These are phyloP conservation scores for Cryptophagus acutangulus DNA, from an alignment of 2,888 invertebrate genomes.

Conservation along the genomic window DNA sequence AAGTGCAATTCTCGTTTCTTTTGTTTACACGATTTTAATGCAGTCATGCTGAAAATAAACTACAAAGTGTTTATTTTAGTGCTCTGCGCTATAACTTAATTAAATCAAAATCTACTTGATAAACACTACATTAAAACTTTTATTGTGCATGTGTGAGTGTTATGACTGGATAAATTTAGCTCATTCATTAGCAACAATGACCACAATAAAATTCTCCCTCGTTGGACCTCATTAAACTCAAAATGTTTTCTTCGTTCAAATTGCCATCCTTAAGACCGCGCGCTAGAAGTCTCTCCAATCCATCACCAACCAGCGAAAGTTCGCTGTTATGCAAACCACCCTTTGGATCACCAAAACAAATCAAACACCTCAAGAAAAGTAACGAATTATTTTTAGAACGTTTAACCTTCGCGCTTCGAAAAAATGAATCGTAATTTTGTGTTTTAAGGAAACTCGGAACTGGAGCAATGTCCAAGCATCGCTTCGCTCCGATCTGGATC, in stretches of 20 bases:
- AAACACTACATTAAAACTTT: too few relatives aligned
- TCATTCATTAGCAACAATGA: constrained; percentile 20
- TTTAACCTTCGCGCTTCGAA: neutral
- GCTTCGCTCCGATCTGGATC: constrained; percentile 66
- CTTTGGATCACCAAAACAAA: constrained; percentile 48
- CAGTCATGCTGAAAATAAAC: too few relatives aligned
- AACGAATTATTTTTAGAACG: constrained; percentile 17
- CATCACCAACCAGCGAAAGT: constrained; percentile 31
- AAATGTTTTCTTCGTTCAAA: constrained; percentile 58
- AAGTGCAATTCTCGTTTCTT: too few relatives aligned
- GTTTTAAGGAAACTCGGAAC: constrained; percentile 61
- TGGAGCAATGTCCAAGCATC: constrained; percentile 60
- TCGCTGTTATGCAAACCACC: constrained; percentile 53
- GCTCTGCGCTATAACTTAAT: too few relatives aligned
- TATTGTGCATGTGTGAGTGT: constrained; percentile 1
- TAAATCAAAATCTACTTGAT: too few relatives aligned
- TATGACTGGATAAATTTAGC: constrained; percentile 19
- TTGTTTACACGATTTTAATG: too few relatives aligned
- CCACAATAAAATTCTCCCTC: constrained; percentile 17
- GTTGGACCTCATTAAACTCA: constrained; percentile 12
- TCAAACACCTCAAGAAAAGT: constrained; percentile 47
- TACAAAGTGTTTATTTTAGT: too few relatives aligned
- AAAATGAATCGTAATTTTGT: constrained; percentile 5
- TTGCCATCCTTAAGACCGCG: constrained; percentile 51
- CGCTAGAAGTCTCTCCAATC: constrained; percentile 52